Conservation (phyloP, 2,113 vertebrate species). For the Tenebrosternarchus preto region DNA sequence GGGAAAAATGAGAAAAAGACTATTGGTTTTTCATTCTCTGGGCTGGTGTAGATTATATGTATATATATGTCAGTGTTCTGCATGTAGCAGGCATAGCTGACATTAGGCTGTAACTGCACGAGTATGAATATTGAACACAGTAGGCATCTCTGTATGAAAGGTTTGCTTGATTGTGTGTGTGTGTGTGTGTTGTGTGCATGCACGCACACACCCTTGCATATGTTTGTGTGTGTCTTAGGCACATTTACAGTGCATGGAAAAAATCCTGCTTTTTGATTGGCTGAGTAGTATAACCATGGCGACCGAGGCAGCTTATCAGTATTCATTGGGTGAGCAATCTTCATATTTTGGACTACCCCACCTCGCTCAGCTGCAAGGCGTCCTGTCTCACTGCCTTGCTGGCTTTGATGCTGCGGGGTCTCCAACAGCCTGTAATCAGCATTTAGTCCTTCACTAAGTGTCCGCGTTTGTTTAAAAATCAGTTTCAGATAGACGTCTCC, state of each 20-base stretch:
- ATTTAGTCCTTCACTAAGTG: neutral
- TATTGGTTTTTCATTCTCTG: neutral
- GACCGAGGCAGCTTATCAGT: slow-evolving; percentile 66
- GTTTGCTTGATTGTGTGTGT: slow-evolving; percentile 37
- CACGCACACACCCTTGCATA: neutral
- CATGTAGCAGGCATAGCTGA: slow-evolving; percentile 23
- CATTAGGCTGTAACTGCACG: slow-evolving; percentile 8
- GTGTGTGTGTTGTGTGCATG: slow-evolving; percentile 7
- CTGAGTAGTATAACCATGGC: slow-evolving; percentile 71
- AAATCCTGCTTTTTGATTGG: slow-evolving; percentile 69
- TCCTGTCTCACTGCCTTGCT: slow-evolving; percentile 28
- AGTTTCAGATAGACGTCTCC: neutral
- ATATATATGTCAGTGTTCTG: neutral
- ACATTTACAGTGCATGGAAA: slow-evolving; percentile 56
- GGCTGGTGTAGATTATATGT: slow-evolving; percentile 12
- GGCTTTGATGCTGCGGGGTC: slow-evolving; percentile 35
- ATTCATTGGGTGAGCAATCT: slow-evolving; percentile 70
- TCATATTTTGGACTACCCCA: slow-evolving; percentile 67
- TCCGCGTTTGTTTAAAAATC: neutral
- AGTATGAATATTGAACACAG: slow-evolving; percentile 36
- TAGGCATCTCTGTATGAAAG: slow-evolving; percentile 43
- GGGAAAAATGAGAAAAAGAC: slow-evolving; percentile 1
- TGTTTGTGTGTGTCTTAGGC: slow-evolving; percentile 35
- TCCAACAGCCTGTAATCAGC: slow-evolving; percentile 8
- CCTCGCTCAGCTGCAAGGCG: slow-evolving; percentile 39